A percentile compares a stretch with the other conserved stretches of the same genome.
Evolutionary conservation across 2,888 invertebrate genomes (phyloP).

Genomic region (Tenodera sinensis): DNA sequence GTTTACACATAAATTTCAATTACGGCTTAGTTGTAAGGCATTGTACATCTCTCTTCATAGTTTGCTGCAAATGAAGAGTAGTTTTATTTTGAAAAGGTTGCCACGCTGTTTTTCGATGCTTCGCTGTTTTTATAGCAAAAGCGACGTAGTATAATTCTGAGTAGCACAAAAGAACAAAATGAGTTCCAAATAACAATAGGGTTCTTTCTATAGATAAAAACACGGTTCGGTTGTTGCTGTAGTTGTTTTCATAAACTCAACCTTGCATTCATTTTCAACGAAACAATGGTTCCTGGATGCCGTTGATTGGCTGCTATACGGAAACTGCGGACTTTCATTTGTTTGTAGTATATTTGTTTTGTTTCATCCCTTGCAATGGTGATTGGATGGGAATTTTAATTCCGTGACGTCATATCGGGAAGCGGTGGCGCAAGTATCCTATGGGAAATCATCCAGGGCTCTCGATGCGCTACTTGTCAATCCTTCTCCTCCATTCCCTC

Average conservation of each 20-base stretch:
- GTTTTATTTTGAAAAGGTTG: not conserved
- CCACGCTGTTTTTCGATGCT: not conserved
- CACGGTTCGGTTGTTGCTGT: not conserved
- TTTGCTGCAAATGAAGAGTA: not conserved
- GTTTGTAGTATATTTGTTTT: not conserved
- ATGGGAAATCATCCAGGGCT: slow-evolving; percentile 3
- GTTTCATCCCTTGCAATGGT: not conserved
- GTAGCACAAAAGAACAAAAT: not conserved
- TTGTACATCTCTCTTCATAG: not conserved
- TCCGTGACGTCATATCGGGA: slow-evolving; percentile 3
- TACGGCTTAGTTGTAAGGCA: not conserved
- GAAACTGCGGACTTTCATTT: not conserved
- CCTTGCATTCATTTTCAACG: not conserved
- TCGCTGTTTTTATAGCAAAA: not conserved
- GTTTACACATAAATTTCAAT: not conserved
- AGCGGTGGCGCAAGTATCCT: not conserved
- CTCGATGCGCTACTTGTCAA: not conserved
- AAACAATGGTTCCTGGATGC: not conserved
- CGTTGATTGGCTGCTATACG: not conserved
- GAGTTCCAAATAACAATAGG: not conserved
- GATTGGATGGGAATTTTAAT: slow-evolving; percentile 12
- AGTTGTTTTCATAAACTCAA: not conserved
- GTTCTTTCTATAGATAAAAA: not conserved
- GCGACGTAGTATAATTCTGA: not conserved
- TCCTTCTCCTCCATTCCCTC: not conserved